Evolutionary conservation across 2,888 invertebrate genomes (phyloP).

Genomic region (Dione vanillae): DNA sequence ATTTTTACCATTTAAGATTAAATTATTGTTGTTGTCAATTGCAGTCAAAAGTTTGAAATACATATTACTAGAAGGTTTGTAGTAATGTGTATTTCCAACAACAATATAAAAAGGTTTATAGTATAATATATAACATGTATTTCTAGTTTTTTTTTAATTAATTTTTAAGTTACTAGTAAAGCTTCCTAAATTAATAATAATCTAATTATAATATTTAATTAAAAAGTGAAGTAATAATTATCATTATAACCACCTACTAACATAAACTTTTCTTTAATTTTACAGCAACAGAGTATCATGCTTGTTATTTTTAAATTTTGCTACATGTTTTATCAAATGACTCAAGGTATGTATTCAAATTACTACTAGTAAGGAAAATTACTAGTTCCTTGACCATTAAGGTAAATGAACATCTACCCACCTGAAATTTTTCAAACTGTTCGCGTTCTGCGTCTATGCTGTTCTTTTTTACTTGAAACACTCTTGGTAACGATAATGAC

Average conservation of each 20-base stretch:
- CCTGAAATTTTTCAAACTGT: slow-evolving; percentile 93
- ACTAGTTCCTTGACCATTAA: background rate
- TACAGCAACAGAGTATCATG: background rate
- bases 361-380: background rate
- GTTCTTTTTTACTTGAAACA: slow-evolving; percentile 89
- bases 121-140: no score
- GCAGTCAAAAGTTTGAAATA: background rate
- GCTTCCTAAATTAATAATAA: background rate
- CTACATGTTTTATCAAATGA: background rate
- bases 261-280: background rate
- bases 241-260: background rate
- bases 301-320: background rate
- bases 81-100: no score
- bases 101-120: no score
- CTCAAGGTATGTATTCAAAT: background rate
- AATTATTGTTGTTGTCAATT: background rate
- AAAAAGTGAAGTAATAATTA: background rate
- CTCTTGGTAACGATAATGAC: slow-evolving; percentile 88
- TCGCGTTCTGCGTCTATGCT: slow-evolving; percentile 91
- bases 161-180: background rate
- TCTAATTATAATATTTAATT: background rate
- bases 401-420: slow-evolving; percentile 57
- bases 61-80: no score
- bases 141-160: background rate
- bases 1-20: background rate